Conservation (phyloP, 23 tunicate species). For the Ascidia mentula region DNA sequence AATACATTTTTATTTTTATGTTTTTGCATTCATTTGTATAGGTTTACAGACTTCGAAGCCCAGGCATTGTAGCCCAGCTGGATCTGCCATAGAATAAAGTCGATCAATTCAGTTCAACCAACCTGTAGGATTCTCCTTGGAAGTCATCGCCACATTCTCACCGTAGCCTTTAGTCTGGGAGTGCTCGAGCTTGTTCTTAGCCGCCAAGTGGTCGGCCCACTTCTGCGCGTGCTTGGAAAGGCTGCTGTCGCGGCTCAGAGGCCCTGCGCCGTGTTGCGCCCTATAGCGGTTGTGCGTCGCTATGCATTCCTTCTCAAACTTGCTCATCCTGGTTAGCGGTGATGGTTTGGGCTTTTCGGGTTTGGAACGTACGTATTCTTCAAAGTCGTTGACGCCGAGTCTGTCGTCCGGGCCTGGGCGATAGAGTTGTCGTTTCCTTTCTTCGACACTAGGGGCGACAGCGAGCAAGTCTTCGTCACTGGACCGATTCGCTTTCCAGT, state of each 20-base stretch:
- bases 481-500: not conserved
- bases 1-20: no score
- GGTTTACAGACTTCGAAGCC: no score
- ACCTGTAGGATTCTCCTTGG: conserved; percentile 54
- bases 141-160: conserved; percentile 80
- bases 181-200: conserved; percentile 37
- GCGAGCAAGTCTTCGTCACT: not conserved
- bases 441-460: not conserved
- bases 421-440: not conserved
- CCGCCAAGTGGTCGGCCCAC: conserved; percentile 76
- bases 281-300: conserved; percentile 60
- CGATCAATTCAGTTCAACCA: no score
- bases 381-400: conserved; percentile 31
- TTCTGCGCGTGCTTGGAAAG: conserved; percentile 58
- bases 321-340: not conserved
- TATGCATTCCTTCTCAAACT: conserved; percentile 64
- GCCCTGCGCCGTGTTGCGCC: conserved; percentile 35
- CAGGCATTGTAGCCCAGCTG: no score
- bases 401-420: not conserved
- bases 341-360: not conserved
- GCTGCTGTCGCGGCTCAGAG: conserved; percentile 28
- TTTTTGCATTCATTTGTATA: no score
- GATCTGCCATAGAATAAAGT: no score
- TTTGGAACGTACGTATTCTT: conserved; percentile 26
- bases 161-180: conserved; percentile 48